A percentile compares a stretch with the other conserved stretches of the same genome.
Conservation (phyloP, 1,140 invertebrate genomes). For the Drosophila nebulosa region DNA sequence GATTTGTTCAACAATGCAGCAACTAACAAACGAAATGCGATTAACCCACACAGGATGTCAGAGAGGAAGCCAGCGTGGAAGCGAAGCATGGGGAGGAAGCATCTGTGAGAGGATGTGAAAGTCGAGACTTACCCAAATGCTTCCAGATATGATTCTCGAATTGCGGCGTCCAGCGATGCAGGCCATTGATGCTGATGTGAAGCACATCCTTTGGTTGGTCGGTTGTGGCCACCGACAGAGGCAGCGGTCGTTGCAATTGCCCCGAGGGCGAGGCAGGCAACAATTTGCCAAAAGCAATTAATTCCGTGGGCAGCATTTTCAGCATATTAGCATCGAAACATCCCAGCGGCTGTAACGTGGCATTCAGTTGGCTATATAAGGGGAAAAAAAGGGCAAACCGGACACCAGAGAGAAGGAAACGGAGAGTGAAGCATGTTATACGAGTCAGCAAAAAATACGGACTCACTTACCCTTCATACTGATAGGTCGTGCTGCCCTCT, state of each 20-base stretch:
- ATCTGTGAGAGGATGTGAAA: slow-evolving; percentile 15
- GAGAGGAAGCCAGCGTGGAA: not conserved
- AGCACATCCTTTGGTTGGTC: slow-evolving; percentile 66
- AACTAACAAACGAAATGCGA: slow-evolving; percentile 57
- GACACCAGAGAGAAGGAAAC: not conserved
- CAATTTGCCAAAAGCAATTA: slow-evolving; percentile 81
- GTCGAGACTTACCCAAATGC: slow-evolving; percentile 70
- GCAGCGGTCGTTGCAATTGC: slow-evolving; percentile 44
- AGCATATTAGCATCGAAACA: slow-evolving; percentile 78
- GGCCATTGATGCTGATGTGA: slow-evolving; percentile 73
- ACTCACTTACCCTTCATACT: slow-evolving; percentile 77
- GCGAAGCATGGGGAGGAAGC: slow-evolving; percentile 17
- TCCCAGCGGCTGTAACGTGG: slow-evolving; percentile 66
- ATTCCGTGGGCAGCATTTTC: slow-evolving; percentile 78
- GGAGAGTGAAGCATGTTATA: not conserved
- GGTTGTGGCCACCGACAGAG: not conserved
- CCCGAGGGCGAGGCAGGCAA: slow-evolving; percentile 48
- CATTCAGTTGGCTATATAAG: slow-evolving; percentile 68
- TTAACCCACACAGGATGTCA: slow-evolving; percentile 51
- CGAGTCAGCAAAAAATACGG: not conserved
- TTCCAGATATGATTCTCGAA: slow-evolving; percentile 80
- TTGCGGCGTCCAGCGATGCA: slow-evolving; percentile 76
- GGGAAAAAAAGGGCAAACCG: not conserved
- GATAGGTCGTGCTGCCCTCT: slow-evolving; percentile 54
- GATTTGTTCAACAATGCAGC: slow-evolving; percentile 57